phyloP scores from a whole-genome alignment of 1,140 invertebrate species.

The Euborellia annulipes region DNA sequence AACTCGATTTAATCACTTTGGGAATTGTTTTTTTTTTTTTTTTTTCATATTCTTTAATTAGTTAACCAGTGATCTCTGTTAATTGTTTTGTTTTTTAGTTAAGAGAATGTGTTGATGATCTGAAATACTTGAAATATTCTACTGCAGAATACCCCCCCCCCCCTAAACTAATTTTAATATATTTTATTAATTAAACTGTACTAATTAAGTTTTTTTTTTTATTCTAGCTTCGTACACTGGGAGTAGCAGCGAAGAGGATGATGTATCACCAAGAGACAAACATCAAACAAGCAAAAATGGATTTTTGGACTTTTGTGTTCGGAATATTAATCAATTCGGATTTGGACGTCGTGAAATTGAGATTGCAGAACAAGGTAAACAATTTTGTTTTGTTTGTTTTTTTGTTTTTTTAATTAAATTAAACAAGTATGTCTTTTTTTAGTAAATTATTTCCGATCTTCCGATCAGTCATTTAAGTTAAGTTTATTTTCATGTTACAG shows the following conservation, averaged over 20 bases:
- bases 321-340: conserved; percentile 79
- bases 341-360: conserved; percentile 93
- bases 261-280: conserved; percentile 74
- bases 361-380: conserved; percentile 95
- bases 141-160: background rate
- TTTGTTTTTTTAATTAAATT: too few species aligned
- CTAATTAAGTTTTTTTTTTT: conserved; percentile 17
- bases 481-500: too few species aligned
- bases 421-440: too few species aligned
- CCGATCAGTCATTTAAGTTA: too few species aligned
- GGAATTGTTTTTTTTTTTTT: too few species aligned
- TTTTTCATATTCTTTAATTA: too few species aligned
- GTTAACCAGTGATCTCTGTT: too few species aligned
- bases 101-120: too few species aligned
- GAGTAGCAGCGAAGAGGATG: conserved; percentile 72
- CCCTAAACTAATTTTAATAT: background rate
- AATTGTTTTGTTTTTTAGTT: too few species aligned
- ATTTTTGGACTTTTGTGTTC: conserved; percentile 76
- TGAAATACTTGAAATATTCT: conserved; percentile 14
- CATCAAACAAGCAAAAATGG: conserved; percentile 63
- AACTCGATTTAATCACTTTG: too few species aligned
- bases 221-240: conserved; percentile 67
- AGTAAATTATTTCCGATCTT: too few species aligned
- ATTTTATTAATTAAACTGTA: background rate
- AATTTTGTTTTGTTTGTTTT: too few species aligned